These are phyloP conservation scores for Chrysomallon squamiferum DNA, from an alignment of 1,140 invertebrate species.

Conservation along the genomic window DNA sequence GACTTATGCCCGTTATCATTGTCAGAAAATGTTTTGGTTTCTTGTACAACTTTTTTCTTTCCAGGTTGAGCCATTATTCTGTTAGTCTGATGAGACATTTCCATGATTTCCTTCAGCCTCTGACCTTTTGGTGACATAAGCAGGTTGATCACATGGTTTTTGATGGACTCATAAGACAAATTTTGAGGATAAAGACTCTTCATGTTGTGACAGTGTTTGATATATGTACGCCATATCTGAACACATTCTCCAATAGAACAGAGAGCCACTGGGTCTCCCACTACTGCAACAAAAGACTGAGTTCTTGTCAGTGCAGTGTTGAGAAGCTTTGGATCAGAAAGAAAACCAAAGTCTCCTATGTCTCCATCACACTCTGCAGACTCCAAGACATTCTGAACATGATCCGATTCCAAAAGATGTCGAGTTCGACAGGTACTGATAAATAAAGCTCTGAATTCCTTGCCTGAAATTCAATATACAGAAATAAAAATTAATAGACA, in stretches of 20 bases:
- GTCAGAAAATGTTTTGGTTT: not conserved
- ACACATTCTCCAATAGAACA: conserved; percentile 54
- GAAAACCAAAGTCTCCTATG: conserved; percentile 79
- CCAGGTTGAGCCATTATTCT: not conserved
- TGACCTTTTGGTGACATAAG: conserved; percentile 3
- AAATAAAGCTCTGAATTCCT: conserved; percentile 85
- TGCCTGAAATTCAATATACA: conserved; percentile 64
- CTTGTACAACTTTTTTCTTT: no score
- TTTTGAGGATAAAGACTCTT: conserved; percentile 44
- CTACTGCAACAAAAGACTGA: conserved; percentile 82
- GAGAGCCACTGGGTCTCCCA: conserved; percentile 82
- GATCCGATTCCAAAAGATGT: conserved; percentile 69
- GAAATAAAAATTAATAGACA: not conserved
- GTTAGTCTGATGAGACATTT: not conserved
- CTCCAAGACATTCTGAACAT: conserved; percentile 22
- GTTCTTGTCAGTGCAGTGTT: conserved; percentile 88
- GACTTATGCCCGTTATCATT: conserved; percentile 2
- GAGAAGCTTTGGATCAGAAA: conserved; percentile 81
- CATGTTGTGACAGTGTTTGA: conserved; percentile 57
- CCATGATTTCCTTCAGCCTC: conserved; percentile 10
- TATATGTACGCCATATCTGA: conserved; percentile 48
- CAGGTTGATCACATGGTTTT: conserved; percentile 26
- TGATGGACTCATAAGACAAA: conserved; percentile 42
- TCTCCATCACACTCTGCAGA: conserved; percentile 60
- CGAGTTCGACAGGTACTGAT: conserved; percentile 83